Conservation (phyloP, 2,797 vertebrate species). For the Gastrophryne carolinensis region DNA sequence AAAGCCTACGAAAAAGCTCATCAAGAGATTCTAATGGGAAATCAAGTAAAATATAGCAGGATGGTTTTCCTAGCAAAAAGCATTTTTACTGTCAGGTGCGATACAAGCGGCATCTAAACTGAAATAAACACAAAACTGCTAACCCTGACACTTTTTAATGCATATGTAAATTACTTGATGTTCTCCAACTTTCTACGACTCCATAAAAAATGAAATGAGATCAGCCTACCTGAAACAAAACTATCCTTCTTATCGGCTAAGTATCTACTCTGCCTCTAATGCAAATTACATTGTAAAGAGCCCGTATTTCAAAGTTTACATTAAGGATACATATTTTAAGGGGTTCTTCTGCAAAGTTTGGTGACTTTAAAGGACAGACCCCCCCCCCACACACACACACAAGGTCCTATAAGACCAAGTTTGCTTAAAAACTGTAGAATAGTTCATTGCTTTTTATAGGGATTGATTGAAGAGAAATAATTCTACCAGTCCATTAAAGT, state of each 20-base stretch:
- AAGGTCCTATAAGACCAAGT: too few relatives aligned
- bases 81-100: slow-evolving; percentile 25
- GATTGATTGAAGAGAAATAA: too few relatives aligned
- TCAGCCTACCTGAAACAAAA: slow-evolving; percentile 30
- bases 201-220: slow-evolving; percentile 36
- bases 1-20: slow-evolving; percentile 4
- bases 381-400: too few relatives aligned
- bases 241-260: slow-evolving; percentile 10
- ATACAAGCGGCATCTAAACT: not conserved
- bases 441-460: too few relatives aligned
- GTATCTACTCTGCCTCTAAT: not conserved
- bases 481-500: too few relatives aligned
- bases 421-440: too few relatives aligned
- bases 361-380: too few relatives aligned
- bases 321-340: too few relatives aligned
- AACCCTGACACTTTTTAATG: slow-evolving; percentile 35
- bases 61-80: slow-evolving; percentile 11
- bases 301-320: not conserved
- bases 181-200: slow-evolving; percentile 27
- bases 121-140: slow-evolving; percentile 37
- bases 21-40: not conserved
- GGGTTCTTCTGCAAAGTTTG: too few relatives aligned
- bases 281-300: slow-evolving; percentile 10
- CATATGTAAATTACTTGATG: slow-evolving; percentile 28
- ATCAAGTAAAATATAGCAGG: slow-evolving; percentile 14